A percentile compares a stretch with the other conserved stretches of the same genome.
phyloP scores from a whole-genome alignment of 92 coral and sea anemone species.

The Epizoanthus fatuus region DNA sequence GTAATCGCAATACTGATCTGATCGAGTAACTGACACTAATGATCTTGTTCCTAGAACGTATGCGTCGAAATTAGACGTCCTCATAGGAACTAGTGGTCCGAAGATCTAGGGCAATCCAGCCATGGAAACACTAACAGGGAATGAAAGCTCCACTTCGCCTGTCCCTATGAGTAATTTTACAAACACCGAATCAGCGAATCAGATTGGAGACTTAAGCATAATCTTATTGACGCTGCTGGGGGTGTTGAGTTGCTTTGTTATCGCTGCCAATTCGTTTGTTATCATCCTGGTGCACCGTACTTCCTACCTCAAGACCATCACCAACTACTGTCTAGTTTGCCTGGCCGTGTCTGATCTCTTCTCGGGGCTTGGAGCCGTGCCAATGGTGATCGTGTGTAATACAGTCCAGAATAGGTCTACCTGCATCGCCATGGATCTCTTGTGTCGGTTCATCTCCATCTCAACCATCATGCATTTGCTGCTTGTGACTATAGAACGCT shows the following conservation, averaged over 20 bases:
- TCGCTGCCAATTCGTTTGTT: slow-evolving; percentile 70
- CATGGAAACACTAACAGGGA: neutral
- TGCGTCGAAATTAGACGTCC: no score
- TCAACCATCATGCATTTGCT: slow-evolving; percentile 77
- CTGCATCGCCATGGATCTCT: slow-evolving; percentile 77
- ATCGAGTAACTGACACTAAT: no score
- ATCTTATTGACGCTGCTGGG: slow-evolving; percentile 49
- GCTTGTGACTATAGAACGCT: slow-evolving; percentile 76
- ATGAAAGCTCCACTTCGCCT: neutral
- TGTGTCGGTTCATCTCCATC: slow-evolving; percentile 77
- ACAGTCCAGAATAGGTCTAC: neutral
- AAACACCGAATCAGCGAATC: neutral
- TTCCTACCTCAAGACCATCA: slow-evolving; percentile 65
- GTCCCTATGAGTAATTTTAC: neutral
- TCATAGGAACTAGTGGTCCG: no score
- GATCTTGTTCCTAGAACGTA: no score
- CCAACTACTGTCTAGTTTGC: slow-evolving; percentile 70
- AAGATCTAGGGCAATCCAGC: no score
- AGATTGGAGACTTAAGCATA: neutral
- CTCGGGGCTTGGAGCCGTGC: slow-evolving; percentile 68
- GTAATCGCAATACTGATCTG: no score
- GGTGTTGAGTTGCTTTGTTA: slow-evolving; percentile 53
- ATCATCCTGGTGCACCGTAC: slow-evolving; percentile 65
- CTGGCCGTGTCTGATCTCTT: slow-evolving; percentile 78
- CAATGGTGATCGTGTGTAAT: slow-evolving; percentile 70